Evolutionary conservation across 1,140 invertebrate species (phyloP).

Genomic region (Polypedilum pembai): DNA sequence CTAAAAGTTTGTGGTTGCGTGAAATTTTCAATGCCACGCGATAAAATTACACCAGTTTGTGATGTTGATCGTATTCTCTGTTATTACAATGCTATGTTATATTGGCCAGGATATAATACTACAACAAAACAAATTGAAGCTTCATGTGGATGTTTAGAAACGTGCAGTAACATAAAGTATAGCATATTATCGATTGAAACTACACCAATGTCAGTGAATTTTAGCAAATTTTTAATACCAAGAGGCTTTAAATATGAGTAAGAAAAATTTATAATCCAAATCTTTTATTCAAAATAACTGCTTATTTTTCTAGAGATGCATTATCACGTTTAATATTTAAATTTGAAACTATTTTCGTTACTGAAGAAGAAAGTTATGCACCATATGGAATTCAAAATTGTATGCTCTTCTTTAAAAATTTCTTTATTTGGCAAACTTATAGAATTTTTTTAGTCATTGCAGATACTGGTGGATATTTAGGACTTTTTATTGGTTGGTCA

Average conservation of each 20-base stretch:
- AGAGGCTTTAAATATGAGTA: not conserved
- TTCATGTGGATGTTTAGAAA: conserved; percentile 48
- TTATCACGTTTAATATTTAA: not conserved
- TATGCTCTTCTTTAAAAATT: conserved; percentile 30
- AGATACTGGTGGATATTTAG: not conserved
- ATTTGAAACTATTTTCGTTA: not conserved
- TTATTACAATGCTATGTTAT: conserved; percentile 31
- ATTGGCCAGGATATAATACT: conserved; percentile 31
- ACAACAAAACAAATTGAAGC: conserved; percentile 37
- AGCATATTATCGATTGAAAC: conserved; percentile 38
- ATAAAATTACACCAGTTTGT: conserved; percentile 39
- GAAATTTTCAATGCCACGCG: conserved; percentile 46
- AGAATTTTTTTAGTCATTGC: not conserved
- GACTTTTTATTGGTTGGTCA: not conserved
- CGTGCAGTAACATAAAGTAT: conserved; percentile 58
- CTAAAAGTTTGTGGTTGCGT: conserved; percentile 38
- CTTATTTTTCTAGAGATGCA: not conserved
- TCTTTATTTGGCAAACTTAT: not conserved
- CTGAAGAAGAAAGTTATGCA: not conserved
- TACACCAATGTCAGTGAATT: not conserved
- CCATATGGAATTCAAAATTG: conserved; percentile 28
- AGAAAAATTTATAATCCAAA: not conserved
- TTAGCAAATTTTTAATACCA: not conserved
- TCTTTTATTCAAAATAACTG: no score
- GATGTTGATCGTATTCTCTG: conserved; percentile 35